phyloP scores from a whole-genome alignment of 2,888 invertebrate species.

The Tenthredo distinguenda region DNA sequence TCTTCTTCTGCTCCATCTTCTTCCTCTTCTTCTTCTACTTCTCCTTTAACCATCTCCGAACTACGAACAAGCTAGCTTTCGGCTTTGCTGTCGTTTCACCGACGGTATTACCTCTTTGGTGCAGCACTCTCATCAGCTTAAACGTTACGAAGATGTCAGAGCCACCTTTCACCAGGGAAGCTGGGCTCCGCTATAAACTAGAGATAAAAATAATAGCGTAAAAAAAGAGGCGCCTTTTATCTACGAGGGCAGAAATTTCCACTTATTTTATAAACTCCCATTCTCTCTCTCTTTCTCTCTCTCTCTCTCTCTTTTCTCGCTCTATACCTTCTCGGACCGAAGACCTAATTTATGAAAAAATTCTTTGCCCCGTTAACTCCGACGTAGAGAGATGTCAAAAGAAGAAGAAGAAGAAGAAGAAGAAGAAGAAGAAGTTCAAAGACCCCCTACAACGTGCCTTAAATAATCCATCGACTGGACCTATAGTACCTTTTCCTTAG shows the following conservation, averaged over 20 bases:
- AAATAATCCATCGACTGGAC: constrained; percentile 1
- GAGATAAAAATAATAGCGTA: neutral
- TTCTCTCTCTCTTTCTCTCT: neutral
- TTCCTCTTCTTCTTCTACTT: neutral
- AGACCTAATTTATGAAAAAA: constrained; percentile 31
- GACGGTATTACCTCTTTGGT: constrained; percentile 2
- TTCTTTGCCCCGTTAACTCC: neutral
- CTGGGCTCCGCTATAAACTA: neutral
- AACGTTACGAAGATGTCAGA: constrained; percentile 20
- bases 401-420: neutral
- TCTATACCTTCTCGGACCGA: neutral
- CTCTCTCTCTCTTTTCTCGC: neutral
- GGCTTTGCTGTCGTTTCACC: constrained; percentile 3
- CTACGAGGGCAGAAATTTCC: neutral
- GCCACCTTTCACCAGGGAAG: neutral
- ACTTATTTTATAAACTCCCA: neutral
- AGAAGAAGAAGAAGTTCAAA: neutral
- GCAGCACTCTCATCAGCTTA: constrained; percentile 23
- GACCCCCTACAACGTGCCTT: constrained; percentile 16
- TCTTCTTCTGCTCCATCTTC: neutral
- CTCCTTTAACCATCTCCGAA: neutral
- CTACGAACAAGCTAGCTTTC: neutral
- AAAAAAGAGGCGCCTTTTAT: constrained; percentile 17
- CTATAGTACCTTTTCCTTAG: neutral
- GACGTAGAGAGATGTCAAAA: neutral